Evolutionary conservation across 92 coral and sea anemone genomes (phyloP).

Genomic region (Parazoanthus atlanticus): DNA sequence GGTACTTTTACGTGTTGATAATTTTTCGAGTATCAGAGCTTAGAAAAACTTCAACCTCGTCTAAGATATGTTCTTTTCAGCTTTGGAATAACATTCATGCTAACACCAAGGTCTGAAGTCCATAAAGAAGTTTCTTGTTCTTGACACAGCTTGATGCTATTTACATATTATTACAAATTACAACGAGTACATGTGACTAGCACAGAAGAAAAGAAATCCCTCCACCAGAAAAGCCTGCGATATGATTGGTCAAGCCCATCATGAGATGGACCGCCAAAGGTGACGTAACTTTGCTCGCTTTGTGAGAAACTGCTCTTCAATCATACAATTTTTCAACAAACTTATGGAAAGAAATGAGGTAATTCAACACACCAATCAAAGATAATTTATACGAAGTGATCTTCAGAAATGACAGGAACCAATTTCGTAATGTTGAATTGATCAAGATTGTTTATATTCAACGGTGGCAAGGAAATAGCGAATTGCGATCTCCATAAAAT

Average conservation of each 20-base stretch:
- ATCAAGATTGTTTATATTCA: neutral
- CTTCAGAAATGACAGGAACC: neutral
- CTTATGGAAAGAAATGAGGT: neutral
- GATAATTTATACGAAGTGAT: neutral
- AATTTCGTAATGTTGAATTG: neutral
- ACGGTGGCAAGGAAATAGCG: neutral
- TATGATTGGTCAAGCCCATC: constrained; percentile 34
- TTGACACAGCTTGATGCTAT: neutral
- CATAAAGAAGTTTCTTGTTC: too few species aligned
- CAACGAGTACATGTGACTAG: neutral
- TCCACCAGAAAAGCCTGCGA: constrained; percentile 22
- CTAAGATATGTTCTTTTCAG: too few species aligned
- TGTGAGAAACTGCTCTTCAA: neutral
- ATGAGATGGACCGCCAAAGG: constrained; percentile 20
- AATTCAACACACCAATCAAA: neutral
- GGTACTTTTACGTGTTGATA: too few species aligned
- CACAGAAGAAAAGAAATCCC: neutral
- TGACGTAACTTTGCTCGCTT: neutral
- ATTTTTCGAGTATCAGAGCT: too few species aligned
- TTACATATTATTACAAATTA: neutral
- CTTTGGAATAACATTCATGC: too few species aligned
- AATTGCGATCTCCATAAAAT: neutral
- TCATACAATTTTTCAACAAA: neutral
- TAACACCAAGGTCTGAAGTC: too few species aligned
- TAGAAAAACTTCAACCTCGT: too few species aligned